phyloP scores from a whole-genome alignment of 2,888 invertebrate genomes.

The Poecilobothrus nobilitatus region DNA sequence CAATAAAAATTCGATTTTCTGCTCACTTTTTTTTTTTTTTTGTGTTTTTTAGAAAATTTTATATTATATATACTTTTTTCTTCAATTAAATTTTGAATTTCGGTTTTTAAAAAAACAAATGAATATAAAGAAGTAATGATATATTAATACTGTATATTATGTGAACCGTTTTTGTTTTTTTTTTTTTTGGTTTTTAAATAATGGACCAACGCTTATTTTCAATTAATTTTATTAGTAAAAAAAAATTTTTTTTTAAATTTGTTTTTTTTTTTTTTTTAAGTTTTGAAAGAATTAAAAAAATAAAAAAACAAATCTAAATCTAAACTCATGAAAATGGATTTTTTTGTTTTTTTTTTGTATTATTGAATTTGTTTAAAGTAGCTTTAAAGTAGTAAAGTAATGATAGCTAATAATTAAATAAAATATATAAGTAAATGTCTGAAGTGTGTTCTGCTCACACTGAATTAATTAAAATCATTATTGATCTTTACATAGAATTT shows the following conservation, averaged over 20 bases:
- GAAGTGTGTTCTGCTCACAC: conserved; percentile 6
- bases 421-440: conserved; percentile 1
- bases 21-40: not conserved
- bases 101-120: not conserved
- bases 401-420: not conserved
- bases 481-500: conserved; percentile 3
- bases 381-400: not conserved
- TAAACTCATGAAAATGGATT: conserved; percentile 2
- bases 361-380: not conserved
- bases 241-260: not conserved
- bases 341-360: not conserved
- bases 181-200: not conserved
- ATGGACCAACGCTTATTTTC: not conserved
- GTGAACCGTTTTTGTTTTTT: too few relatives aligned
- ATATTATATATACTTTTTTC: too few relatives aligned
- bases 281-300: not conserved
- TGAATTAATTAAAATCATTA: not conserved
- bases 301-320: not conserved
- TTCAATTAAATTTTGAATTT: not conserved
- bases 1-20: not conserved
- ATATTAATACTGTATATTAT: not conserved
- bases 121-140: not conserved
- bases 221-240: not conserved
- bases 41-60: not conserved
- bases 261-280: too few relatives aligned